Evolutionary conservation across 2,888 invertebrate species (phyloP).

Genomic region (Protophormia terraenovae): DNA sequence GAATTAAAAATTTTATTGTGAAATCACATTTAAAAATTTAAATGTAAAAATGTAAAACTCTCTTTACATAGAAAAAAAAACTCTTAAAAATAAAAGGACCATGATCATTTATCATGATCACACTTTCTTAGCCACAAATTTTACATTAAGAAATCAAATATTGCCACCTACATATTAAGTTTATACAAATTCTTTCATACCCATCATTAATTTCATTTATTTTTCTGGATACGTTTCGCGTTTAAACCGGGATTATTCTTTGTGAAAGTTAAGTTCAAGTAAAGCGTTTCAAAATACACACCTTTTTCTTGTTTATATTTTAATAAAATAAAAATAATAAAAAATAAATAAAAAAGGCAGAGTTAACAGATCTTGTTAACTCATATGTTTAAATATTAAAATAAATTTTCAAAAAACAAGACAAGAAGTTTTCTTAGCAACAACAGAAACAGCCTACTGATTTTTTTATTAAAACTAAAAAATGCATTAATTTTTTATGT

Average conservation of each 20-base stretch:
- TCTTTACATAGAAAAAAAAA: too few relatives aligned
- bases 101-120: slow-evolving; percentile 29
- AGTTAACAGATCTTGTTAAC: slow-evolving; percentile 11
- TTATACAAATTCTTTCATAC: background rate
- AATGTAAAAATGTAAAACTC: too few relatives aligned
- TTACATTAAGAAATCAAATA: background rate
- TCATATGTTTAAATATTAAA: background rate
- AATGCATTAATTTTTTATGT: background rate
- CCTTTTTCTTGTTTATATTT: slow-evolving; percentile 47
- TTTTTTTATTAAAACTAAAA: slow-evolving; percentile 11
- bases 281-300: slow-evolving; percentile 45
- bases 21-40: too few relatives aligned
- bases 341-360: background rate
- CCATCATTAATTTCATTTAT: slow-evolving; percentile 7
- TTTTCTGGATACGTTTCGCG: background rate
- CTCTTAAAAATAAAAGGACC: background rate
- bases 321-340: slow-evolving; percentile 2
- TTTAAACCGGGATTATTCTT: background rate
- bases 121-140: background rate
- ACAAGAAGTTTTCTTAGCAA: slow-evolving; percentile 24
- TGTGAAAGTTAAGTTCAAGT: slow-evolving; percentile 50
- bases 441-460: background rate
- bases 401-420: background rate
- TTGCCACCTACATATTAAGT: background rate
- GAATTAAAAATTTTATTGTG: too few relatives aligned